Percentiles rank a stretch among this genome's conserved stretches.
Conservation (phyloP, 2,113 vertebrate species). For the Plestiodon gilberti region DNA sequence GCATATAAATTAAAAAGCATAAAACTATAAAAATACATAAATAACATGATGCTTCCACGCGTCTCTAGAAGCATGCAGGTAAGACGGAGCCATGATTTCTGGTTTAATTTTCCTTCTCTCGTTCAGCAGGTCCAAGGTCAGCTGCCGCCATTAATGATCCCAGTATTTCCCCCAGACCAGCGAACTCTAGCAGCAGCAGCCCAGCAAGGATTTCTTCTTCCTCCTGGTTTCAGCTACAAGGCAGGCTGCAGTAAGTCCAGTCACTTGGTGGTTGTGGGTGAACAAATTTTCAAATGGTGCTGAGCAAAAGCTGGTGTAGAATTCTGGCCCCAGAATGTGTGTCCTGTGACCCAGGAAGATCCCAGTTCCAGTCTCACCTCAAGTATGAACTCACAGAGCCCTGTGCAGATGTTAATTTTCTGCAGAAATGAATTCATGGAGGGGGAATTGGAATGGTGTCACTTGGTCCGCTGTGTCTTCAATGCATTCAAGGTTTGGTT, state of each 20-base stretch:
- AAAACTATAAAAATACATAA: not conserved
- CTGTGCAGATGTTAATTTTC: no score
- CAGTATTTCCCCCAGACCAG: constrained; percentile 96
- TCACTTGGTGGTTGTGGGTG: constrained; percentile 19
- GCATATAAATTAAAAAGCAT: no score
- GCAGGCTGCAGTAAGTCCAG: constrained; percentile 95
- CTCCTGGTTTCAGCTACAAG: constrained; percentile 99
- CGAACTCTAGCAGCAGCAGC: constrained; percentile 96
- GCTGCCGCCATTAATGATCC: constrained; percentile 97
- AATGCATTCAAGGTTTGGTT: not conserved
- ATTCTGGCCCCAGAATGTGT: not conserved
- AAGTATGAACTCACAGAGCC: no score
- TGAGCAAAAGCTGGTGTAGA: not conserved
- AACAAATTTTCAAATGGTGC: constrained; percentile 3
- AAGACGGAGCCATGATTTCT: constrained; percentile 44
- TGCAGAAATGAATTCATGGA: not conserved
- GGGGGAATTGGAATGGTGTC: no score
- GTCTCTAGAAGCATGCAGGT: not conserved
- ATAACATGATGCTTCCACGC: not conserved
- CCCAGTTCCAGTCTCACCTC: not conserved
- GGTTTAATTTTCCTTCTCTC: constrained; percentile 77
- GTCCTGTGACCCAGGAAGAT: not conserved
- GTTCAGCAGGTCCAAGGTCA: constrained; percentile 98
- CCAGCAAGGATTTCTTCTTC: constrained; percentile 98
- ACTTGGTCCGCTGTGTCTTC: no score